A percentile compares a stretch with the other conserved stretches of the same genome.
Conservation (phyloP, 2,888 invertebrate species). For the Melitaea athalia region DNA sequence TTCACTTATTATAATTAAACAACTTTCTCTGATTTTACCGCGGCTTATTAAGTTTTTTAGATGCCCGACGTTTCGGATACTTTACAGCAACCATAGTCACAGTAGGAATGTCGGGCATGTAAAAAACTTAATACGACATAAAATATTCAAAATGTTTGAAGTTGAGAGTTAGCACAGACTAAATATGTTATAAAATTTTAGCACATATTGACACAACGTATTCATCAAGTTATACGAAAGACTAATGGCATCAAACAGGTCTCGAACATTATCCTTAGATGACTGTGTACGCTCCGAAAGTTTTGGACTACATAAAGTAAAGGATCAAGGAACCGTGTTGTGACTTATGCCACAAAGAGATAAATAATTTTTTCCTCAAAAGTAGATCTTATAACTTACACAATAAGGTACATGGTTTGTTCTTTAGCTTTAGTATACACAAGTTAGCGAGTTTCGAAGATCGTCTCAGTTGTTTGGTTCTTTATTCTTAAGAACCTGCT, state of each 20-base stretch:
- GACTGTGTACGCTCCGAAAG: slow-evolving; percentile 29
- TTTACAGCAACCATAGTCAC: too few relatives aligned
- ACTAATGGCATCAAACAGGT: slow-evolving; percentile 28
- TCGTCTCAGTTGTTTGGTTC: slow-evolving; percentile 27
- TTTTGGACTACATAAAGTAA: slow-evolving; percentile 33
- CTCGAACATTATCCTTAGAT: slow-evolving; percentile 26
- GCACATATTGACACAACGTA: neutral
- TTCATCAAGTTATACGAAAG: slow-evolving; percentile 10
- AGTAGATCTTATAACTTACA: neutral
- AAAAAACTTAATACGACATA: too few relatives aligned
- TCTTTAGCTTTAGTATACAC: slow-evolving; percentile 9
- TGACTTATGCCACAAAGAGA: slow-evolving; percentile 20
- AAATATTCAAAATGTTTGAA: too few relatives aligned
- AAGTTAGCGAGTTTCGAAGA: slow-evolving; percentile 24
- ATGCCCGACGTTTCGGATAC: too few relatives aligned
- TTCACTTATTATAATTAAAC: too few relatives aligned
- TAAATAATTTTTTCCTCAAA: slow-evolving; percentile 3
- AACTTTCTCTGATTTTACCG: too few relatives aligned
- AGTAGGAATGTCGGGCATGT: too few relatives aligned
- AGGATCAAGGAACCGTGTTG: slow-evolving; percentile 32
- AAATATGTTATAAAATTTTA: neutral
- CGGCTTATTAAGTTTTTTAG: too few relatives aligned
- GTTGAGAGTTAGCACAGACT: neutral
- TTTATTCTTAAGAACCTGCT: slow-evolving; percentile 27
- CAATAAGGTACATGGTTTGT: slow-evolving; percentile 15